Conservation (phyloP, 37 sponge, comb jelly and placozoan genomes). For the Agelas oroides region DNA sequence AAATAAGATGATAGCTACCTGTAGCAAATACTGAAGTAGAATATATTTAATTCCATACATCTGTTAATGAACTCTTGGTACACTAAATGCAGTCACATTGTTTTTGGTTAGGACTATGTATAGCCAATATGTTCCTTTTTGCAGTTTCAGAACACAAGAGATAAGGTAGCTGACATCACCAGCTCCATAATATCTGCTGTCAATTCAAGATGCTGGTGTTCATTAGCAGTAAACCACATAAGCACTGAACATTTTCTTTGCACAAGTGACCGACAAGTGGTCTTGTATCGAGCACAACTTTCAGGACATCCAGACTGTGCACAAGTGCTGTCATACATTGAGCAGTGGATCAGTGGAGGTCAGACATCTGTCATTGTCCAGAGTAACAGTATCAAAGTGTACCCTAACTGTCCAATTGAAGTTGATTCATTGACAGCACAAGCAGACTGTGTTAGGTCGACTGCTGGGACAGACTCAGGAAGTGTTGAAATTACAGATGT, state of each 20-base stretch:
- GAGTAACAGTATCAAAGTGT: neutral
- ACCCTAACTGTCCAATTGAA: neutral
- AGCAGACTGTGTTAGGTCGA: too few species aligned
- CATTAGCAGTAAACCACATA: slow-evolving; percentile 3
- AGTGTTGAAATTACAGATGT: too few species aligned
- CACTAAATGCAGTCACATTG: too few species aligned
- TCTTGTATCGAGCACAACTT: slow-evolving; percentile 9
- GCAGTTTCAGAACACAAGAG: neutral
- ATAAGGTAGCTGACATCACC: neutral
- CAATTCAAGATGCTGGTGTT: neutral
- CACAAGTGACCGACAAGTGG: neutral
- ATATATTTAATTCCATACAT: too few species aligned
- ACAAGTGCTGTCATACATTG: neutral
- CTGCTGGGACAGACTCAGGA: too few species aligned
- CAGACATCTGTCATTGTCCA: neutral
- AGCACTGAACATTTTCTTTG: neutral
- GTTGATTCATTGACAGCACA: neutral
- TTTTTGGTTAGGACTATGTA: too few species aligned
- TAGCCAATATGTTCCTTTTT: neutral
- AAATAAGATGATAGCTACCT: too few species aligned
- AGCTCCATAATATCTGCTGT: neutral
- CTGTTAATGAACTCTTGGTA: too few species aligned
- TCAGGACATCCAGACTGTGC: neutral
- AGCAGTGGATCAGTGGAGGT: slow-evolving; percentile 1
- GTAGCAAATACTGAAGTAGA: too few species aligned